Evolutionary conservation across 2,113 vertebrate species (phyloP).

Genomic region (Probosciger aterrimus): DNA sequence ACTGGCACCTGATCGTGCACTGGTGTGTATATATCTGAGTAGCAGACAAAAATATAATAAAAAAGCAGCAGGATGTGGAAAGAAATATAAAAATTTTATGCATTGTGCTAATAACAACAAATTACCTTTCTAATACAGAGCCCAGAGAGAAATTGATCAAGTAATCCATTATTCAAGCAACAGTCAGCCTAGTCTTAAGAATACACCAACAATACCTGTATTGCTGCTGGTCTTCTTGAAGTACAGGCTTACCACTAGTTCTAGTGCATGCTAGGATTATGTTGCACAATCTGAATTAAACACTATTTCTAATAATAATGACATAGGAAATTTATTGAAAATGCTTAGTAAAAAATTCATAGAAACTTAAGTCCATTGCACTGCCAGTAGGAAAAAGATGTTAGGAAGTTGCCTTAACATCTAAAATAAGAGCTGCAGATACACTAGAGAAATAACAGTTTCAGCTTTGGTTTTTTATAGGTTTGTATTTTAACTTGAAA

Average conservation of each 20-base stretch:
- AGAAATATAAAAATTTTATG: background rate
- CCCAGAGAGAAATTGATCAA: background rate
- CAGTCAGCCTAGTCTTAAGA: background rate
- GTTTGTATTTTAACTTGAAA: background rate
- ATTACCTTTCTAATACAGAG: background rate
- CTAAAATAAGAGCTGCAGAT: background rate
- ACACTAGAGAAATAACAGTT: background rate
- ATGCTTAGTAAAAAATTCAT: background rate
- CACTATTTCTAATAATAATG: background rate
- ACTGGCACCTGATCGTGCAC: background rate
- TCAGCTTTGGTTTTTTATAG: background rate
- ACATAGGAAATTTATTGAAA: background rate
- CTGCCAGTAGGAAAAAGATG: background rate
- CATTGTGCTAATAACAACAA: background rate
- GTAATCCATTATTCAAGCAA: background rate
- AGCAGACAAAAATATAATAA: background rate
- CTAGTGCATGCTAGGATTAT: background rate
- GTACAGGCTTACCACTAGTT: background rate
- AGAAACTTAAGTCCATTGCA: background rate
- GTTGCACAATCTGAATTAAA: background rate
- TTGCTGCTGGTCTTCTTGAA: background rate
- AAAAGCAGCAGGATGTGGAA: background rate
- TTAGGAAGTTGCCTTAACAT: background rate
- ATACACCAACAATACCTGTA: background rate
- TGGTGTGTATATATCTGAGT: background rate